Conservation (phyloP, 1,140 invertebrate genomes). For the Cydia amplana region DNA sequence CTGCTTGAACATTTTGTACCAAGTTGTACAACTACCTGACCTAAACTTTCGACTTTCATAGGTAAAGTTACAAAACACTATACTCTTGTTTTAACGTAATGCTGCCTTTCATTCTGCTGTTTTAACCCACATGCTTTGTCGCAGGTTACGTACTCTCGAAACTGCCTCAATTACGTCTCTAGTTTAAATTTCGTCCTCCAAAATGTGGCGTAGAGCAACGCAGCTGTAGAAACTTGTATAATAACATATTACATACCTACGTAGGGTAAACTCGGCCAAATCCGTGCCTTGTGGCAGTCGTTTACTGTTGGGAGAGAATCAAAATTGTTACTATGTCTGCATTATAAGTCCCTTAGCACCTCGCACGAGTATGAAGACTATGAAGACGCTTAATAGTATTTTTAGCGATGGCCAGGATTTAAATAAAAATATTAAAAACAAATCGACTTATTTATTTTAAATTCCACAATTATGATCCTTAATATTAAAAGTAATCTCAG, state of each 20-base stretch:
- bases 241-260: neutral
- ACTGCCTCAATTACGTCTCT: neutral
- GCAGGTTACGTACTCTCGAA: neutral
- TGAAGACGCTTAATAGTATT: no score
- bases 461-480: no score
- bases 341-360: no score
- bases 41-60: neutral
- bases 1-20: neutral
- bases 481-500: no score
- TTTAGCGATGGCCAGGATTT: no score
- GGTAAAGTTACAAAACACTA: neutral
- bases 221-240: neutral
- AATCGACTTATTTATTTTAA: no score
- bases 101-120: neutral
- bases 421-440: no score
- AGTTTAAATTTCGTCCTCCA: conserved; percentile 9
- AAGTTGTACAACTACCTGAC: neutral
- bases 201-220: neutral
- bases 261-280: neutral
- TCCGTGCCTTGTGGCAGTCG: neutral
- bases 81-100: neutral
- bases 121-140: neutral
- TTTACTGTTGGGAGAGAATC: no score
- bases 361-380: no score
- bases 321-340: no score